These are phyloP conservation scores for Lissonota sp. DNA, from an alignment of 2,888 invertebrate species.

Conservation along the genomic window DNA sequence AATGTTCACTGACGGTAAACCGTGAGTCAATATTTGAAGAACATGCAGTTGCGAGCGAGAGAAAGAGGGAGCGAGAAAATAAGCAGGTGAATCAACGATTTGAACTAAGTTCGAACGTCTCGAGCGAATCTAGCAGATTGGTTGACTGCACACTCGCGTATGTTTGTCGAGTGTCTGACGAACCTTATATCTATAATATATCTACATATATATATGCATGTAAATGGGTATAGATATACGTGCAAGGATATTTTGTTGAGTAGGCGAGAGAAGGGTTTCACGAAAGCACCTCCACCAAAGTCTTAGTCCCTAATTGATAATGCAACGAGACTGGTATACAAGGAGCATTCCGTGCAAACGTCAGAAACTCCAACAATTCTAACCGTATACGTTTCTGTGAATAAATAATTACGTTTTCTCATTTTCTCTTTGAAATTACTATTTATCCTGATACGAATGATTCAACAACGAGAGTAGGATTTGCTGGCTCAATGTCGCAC, in stretches of 20 bases:
- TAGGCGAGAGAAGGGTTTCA: slow-evolving; percentile 10
- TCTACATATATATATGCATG: neutral
- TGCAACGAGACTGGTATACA: slow-evolving; percentile 30
- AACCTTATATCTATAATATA: slow-evolving; percentile 16
- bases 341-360: slow-evolving; percentile 1
- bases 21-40: slow-evolving; percentile 59
- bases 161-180: slow-evolving; percentile 63
- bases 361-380: neutral
- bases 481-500: neutral
- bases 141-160: slow-evolving; percentile 42
- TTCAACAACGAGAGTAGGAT: neutral
- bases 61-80: neutral
- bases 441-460: neutral
- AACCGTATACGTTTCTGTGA: neutral
- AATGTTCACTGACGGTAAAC: slow-evolving; percentile 31
- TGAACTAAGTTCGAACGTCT: slow-evolving; percentile 58
- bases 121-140: slow-evolving; percentile 47
- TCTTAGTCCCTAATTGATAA: slow-evolving; percentile 53
- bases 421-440: neutral
- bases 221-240: slow-evolving; percentile 19
- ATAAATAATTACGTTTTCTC: neutral
- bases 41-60: neutral
- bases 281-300: neutral
- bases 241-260: slow-evolving; percentile 13
- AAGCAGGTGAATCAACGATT: slow-evolving; percentile 54